Evolutionary conservation across 2,797 vertebrate genomes (phyloP).

Genomic region (Gadopsis bispinosus): DNA sequence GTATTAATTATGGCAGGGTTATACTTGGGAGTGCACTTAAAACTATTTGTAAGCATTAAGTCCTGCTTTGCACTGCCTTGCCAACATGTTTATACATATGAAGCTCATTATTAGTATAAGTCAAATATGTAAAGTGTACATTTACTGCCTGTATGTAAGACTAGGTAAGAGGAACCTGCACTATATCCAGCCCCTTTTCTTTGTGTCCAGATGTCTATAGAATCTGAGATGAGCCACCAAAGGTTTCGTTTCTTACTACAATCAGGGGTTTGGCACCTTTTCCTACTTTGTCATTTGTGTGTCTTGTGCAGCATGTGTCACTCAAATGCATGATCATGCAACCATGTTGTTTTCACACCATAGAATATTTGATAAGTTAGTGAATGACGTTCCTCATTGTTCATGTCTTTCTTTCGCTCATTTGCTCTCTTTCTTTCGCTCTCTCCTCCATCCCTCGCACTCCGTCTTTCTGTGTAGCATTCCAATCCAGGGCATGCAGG

Average conservation of each 20-base stretch:
- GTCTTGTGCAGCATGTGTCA: slow-evolving; percentile 81
- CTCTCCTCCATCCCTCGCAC: not conserved
- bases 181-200: slow-evolving; percentile 79
- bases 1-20: not conserved
- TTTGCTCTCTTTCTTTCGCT: not conserved
- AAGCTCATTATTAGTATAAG: slow-evolving; percentile 10
- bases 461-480: slow-evolving; percentile 85
- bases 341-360: slow-evolving; percentile 45
- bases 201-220: slow-evolving; percentile 86
- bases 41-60: not conserved
- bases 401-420: not conserved
- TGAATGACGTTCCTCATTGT: slow-evolving; percentile 42
- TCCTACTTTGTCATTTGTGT: slow-evolving; percentile 78
- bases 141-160: slow-evolving; percentile 64
- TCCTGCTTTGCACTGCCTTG: slow-evolving; percentile 14
- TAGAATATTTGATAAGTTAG: slow-evolving; percentile 3
- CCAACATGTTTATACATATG: slow-evolving; percentile 21
- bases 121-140: slow-evolving; percentile 38
- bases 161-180: slow-evolving; percentile 58
- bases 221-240: slow-evolving; percentile 87
- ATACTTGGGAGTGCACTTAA: not conserved
- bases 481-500: slow-evolving; percentile 98
- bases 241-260: slow-evolving; percentile 87
- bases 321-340: slow-evolving; percentile 75
- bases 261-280: slow-evolving; percentile 86